Base-by-base conservation (phyloP, 2,888 invertebrate genomes). In the Drosophila neoperkinsi region DNA sequence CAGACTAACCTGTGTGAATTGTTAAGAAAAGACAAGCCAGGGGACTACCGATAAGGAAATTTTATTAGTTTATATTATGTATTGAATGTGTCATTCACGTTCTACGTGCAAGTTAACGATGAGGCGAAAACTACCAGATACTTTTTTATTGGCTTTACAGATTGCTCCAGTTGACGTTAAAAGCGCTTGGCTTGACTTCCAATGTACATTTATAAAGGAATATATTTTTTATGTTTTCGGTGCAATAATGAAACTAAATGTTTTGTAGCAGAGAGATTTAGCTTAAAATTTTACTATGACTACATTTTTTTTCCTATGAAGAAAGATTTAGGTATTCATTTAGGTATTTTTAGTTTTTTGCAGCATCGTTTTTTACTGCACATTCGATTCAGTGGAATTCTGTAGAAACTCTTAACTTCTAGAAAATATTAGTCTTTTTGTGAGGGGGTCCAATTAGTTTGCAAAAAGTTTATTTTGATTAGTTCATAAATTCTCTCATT, bases 381-480 rank as follows among this genome's bases (percentile, higher is more conserved):
- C 4, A 18, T 18, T 31, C 2, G 18, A 33, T 1, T 49, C 2
- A n/a, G 13, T 2, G 13, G 4, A 7, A 13, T 60, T 60, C 30
- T 36, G 30, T 56, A 4, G 21, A 13, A 36, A 30, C 30, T 31
- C 25, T 9, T 31, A n/a, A 18, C 30, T 18, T 21, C 0, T 3
- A 50, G 3, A 28, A 38, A 41, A 38, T 28, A 38, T 70, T 51
- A 36, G 52, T 25, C 3, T 70, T 70, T 43, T 36, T 36, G 18
- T 36, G 21, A 53, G 71, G n/a, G 33, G 36, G 3, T 43, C 18
- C 30, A 71, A 59, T 57, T 46, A 25, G 46, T 49, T 69, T 33
- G 31, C 6, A 6, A 25, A 46, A 30, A 38, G 43, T 52, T 59
- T 71, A 43, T 59, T 69, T 71, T 59, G 36, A 33, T 69, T 59